Conservation (phyloP, 2,797 vertebrate species). For the Alectoris magna region DNA sequence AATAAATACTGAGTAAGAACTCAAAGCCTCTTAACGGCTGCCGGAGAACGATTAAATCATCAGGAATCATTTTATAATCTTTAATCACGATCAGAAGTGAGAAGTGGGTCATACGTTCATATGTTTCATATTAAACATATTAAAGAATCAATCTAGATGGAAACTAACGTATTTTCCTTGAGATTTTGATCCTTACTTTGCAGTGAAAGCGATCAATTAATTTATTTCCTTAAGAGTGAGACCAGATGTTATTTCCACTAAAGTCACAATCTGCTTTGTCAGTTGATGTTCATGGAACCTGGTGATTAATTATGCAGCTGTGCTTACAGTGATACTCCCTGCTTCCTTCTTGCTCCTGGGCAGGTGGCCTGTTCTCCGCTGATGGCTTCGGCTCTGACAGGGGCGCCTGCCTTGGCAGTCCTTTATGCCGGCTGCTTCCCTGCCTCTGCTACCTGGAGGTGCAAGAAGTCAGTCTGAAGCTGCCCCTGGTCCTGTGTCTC, state of each 20-base stretch:
- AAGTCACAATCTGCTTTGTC: background rate
- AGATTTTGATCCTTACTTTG: background rate
- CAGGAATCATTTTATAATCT: constrained; percentile 13
- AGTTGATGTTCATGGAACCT: fast-evolving
- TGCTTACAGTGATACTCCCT: background rate
- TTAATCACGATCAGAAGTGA: background rate
- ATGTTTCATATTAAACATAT: background rate
- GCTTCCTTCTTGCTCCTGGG: background rate
- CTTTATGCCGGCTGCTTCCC: fast-evolving
- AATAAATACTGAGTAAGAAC: constrained; percentile 4
- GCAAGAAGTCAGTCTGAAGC: background rate
- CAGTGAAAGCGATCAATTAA: background rate
- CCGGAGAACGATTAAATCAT: background rate
- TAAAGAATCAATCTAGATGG: background rate
- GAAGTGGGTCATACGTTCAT: background rate
- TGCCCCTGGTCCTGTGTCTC: background rate
- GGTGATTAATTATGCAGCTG: background rate
- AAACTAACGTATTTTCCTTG: background rate
- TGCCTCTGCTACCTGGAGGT: fast-evolving
- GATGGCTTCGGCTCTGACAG: background rate
- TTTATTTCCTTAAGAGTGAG: background rate
- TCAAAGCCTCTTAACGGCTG: constrained; percentile 11
- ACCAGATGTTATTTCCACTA: background rate
- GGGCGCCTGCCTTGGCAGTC: fast-evolving
- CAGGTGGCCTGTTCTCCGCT: background rate